These are phyloP conservation scores for Tinea trinotella DNA, from an alignment of 2,888 invertebrate species.

Conservation along the genomic window DNA sequence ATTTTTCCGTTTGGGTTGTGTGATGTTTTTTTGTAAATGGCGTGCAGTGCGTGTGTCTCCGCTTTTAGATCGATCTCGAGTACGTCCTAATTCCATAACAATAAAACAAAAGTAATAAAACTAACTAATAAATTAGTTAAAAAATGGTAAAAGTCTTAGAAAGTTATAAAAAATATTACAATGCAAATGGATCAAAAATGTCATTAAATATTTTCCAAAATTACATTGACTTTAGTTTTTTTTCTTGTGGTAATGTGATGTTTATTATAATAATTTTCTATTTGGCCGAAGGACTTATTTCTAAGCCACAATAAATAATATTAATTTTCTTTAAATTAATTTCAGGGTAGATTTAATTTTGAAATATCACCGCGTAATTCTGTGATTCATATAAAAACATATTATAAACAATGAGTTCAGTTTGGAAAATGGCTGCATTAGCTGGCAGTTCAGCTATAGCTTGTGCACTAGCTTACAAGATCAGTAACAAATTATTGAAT, in stretches of 20 bases:
- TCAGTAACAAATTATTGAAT: constrained; percentile 20
- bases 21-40: not conserved
- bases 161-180: not conserved
- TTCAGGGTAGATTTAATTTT: not conserved
- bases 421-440: constrained; percentile 25
- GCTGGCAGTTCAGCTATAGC: constrained; percentile 28
- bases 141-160: not conserved
- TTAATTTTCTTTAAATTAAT: not conserved
- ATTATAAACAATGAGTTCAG: not conserved
- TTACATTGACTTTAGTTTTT: no score
- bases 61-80: not conserved
- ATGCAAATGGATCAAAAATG: not conserved
- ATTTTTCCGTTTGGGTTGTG: not conserved
- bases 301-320: no score
- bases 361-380: not conserved
- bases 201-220: not conserved
- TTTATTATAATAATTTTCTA: not conserved
- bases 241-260: not conserved
- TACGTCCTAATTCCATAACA: not conserved
- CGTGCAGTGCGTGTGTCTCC: not conserved
- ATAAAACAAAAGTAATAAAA: not conserved
- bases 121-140: not conserved
- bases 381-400: not conserved
- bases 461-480: constrained; percentile 26
- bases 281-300: no score